phyloP scores from a whole-genome alignment of 2,113 vertebrate species.

The Crocuta crocuta region DNA sequence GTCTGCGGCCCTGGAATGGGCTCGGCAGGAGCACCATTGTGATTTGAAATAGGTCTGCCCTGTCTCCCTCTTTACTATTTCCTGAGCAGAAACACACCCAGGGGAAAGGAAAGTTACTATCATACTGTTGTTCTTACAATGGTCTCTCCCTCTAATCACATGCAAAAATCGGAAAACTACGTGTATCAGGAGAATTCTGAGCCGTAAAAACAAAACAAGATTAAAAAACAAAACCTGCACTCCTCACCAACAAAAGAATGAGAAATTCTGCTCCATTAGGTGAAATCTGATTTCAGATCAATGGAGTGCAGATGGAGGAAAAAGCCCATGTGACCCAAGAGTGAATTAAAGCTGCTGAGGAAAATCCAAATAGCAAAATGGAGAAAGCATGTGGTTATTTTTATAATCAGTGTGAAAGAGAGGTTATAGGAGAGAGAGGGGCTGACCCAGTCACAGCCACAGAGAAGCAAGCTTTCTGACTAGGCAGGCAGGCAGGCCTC shows the following conservation, averaged over 20 bases:
- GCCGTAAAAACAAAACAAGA: slow-evolving; percentile 40
- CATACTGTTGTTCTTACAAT: background rate
- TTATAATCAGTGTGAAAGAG: background rate
- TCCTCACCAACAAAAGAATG: background rate
- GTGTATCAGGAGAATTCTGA: background rate
- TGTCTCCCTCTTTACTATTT: background rate
- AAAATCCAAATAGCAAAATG: background rate
- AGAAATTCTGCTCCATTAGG: background rate
- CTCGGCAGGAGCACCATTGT: background rate
- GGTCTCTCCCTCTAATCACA: background rate
- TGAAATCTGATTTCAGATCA: slow-evolving; percentile 44
- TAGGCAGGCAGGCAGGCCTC: background rate
- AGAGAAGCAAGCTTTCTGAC: background rate
- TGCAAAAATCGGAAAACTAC: background rate
- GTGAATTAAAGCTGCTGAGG: background rate
- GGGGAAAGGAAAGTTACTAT: background rate
- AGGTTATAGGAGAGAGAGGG: background rate
- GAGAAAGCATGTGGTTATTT: rapidly evolving
- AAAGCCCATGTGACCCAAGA: background rate
- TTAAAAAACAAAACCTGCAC: background rate
- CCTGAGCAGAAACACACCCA: background rate
- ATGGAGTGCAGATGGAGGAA: background rate
- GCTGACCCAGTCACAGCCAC: background rate
- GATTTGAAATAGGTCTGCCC: background rate
- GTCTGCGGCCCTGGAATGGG: background rate